Conservation (phyloP, 2,888 invertebrate genomes). For the Diarsia rubi region DNA sequence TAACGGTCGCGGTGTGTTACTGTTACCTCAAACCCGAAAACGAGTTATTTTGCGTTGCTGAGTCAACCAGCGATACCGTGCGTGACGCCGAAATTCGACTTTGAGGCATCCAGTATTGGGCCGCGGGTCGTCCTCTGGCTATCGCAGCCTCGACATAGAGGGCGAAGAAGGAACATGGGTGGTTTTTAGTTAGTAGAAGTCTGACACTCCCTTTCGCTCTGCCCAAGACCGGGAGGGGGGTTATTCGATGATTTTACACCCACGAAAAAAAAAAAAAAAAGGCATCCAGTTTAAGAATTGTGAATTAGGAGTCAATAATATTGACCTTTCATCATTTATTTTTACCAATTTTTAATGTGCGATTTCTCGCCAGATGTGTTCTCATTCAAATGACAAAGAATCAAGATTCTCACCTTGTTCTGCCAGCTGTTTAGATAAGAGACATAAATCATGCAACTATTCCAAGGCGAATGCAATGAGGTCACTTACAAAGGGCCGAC, state of each 20-base stretch:
- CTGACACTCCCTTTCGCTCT: too few species aligned
- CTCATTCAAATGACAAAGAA: conserved; percentile 66
- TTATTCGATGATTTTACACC: too few species aligned
- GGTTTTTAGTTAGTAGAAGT: too few species aligned
- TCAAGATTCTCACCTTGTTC: conserved; percentile 75
- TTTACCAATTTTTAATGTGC: conserved; percentile 16
- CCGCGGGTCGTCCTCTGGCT: too few species aligned
- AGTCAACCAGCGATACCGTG: conserved; percentile 74
- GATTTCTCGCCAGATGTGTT: conserved; percentile 60
- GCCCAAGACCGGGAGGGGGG: too few species aligned
- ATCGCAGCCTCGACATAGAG: too few species aligned
- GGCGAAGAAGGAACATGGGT: too few species aligned
- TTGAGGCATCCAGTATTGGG: conserved; percentile 70
- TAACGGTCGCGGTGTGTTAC: conserved; percentile 85
- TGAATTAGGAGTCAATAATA: conserved; percentile 39
- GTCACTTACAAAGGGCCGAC: conserved; percentile 87
- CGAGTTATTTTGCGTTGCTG: conserved; percentile 84
- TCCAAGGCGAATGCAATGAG: conserved; percentile 89
- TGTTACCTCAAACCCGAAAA: conserved; percentile 83
- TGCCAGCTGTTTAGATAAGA: conserved; percentile 83
- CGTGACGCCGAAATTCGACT: conserved; percentile 72
- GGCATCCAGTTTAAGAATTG: too few species aligned
- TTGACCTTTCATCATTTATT: conserved; percentile 17
- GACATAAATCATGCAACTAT: conserved; percentile 88
- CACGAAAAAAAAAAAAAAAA: too few species aligned